Conservation (phyloP, 2,797 vertebrate genomes). For the Trachops cirrhosus region DNA sequence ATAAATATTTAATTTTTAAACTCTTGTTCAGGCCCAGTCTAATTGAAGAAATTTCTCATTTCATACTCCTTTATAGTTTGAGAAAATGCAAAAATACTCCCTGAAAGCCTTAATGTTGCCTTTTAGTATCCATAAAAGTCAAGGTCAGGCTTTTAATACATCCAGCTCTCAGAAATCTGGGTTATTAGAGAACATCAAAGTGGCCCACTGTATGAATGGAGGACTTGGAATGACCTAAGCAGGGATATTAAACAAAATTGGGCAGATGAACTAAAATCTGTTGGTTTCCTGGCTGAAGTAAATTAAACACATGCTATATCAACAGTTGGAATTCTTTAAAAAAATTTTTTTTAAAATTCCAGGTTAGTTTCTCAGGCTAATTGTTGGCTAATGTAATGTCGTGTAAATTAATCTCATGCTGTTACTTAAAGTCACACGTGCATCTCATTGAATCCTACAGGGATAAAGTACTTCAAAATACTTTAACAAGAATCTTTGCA, state of each 20-base stretch:
- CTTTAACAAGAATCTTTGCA: neutral
- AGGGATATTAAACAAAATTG: conserved; percentile 16
- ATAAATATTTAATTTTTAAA: conserved; percentile 66
- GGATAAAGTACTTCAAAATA: neutral
- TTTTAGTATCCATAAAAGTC: conserved; percentile 51
- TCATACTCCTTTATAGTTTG: conserved; percentile 40
- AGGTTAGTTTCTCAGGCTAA: neutral
- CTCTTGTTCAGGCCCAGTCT: conserved; percentile 13
- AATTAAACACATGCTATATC: neutral
- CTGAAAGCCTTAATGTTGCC: conserved; percentile 33
- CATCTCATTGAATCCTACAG: neutral
- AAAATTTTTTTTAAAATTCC: neutral
- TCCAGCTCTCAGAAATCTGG: conserved; percentile 30
- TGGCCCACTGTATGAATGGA: neutral
- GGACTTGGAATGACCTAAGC: neutral
- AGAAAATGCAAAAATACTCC: conserved; percentile 55
- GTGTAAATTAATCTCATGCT: neutral
- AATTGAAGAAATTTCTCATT: conserved; percentile 58
- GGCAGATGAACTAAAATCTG: neutral
- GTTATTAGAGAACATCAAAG: conserved; percentile 9
- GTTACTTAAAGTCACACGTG: neutral
- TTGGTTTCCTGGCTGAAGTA: neutral
- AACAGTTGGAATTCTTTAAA: neutral
- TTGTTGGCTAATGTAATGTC: neutral
- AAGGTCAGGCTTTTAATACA: conserved; percentile 43